Conservation (phyloP, 2,888 invertebrate species). For the Drosophila subquinaria region DNA sequence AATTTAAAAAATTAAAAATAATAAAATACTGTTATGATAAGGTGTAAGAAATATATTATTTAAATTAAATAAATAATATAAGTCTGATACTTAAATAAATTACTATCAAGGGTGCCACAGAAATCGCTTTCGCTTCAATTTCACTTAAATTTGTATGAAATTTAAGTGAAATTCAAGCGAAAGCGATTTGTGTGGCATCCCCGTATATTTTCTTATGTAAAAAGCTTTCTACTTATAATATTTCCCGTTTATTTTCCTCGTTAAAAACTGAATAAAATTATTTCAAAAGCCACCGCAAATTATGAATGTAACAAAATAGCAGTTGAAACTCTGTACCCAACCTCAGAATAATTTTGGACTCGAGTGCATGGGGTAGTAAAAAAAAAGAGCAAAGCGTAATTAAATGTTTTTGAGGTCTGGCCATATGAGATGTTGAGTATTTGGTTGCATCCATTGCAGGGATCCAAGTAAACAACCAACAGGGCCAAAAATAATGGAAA, state of each 20-base stretch:
- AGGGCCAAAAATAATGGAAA: slow-evolving; percentile 14
- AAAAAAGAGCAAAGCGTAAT: slow-evolving; percentile 39
- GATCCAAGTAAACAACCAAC: slow-evolving; percentile 6
- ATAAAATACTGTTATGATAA: no score
- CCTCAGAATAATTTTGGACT: slow-evolving; percentile 18
- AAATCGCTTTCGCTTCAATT: no score
- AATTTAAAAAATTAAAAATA: no score
- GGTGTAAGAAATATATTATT: no score
- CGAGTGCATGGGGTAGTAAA: slow-evolving; percentile 9
- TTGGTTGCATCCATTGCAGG: slow-evolving; percentile 45
- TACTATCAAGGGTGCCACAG: no score
- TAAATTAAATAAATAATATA: no score
- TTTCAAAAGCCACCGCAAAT: slow-evolving; percentile 15
- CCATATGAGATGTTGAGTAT: slow-evolving; percentile 50
- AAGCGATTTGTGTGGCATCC: no score
- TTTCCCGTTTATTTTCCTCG: not conserved
- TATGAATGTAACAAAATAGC: slow-evolving; percentile 10
- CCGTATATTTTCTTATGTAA: not conserved
- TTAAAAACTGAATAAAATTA: not conserved
- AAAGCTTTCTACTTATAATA: not conserved
- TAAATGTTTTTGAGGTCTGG: slow-evolving; percentile 62
- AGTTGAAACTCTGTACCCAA: slow-evolving; percentile 15
- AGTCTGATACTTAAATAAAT: not conserved
- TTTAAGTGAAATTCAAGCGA: no score
- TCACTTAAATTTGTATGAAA: no score